phyloP scores from a whole-genome alignment of 2,113 vertebrate species.

The Triplophysa tibetana region DNA sequence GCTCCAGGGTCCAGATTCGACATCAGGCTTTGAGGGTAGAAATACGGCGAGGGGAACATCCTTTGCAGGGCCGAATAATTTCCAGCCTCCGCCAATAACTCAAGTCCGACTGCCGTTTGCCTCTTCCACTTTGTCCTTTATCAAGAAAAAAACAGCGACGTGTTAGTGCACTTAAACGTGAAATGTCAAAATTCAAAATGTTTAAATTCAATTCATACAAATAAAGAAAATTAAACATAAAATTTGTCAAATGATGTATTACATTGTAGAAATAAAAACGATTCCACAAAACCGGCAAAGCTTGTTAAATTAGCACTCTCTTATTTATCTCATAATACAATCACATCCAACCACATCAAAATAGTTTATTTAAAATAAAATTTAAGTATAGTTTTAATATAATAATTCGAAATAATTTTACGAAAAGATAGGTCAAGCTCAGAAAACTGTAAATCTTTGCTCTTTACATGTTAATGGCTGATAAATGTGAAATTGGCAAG shows the following conservation, averaged over 20 bases:
- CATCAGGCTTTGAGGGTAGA: conserved; percentile 94
- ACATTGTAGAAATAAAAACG: neutral
- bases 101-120: conserved; percentile 94
- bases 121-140: conserved; percentile 94
- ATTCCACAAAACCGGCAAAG: neutral
- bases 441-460: conserved; percentile 8
- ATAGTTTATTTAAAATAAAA: neutral
- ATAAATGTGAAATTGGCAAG: conserved; percentile 35
- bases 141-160: conserved; percentile 30
- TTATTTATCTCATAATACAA: neutral
- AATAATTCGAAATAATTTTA: neutral
- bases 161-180: conserved; percentile 9
- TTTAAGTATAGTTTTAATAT: neutral
- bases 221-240: neutral
- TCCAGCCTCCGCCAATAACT: conserved; percentile 93
- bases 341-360: neutral
- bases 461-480: neutral
- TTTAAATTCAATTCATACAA: too few species aligned
- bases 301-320: neutral
- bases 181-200: neutral
- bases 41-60: conserved; percentile 97
- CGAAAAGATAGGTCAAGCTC: neutral
- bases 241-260: neutral
- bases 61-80: conserved; percentile 95
- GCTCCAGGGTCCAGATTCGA: conserved; percentile 95